A percentile compares a stretch with the other conserved stretches of the same genome.
Evolutionary conservation across 2,113 vertebrate species (phyloP).

Genomic region (Hepsetus odoe): DNA sequence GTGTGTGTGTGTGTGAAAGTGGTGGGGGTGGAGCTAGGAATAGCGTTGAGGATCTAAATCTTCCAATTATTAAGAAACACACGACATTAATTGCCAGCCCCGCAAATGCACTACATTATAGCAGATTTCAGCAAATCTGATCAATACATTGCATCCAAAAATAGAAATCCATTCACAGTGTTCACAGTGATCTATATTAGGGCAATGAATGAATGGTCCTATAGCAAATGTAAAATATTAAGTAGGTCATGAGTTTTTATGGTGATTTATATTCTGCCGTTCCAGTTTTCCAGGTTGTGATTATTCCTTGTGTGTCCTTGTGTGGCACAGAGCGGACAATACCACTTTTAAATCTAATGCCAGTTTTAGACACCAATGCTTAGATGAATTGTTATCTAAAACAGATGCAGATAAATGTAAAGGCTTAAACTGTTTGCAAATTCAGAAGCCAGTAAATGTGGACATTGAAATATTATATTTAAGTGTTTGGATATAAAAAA

Average conservation of each 20-base stretch:
- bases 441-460: too few relatives aligned
- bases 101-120: neutral
- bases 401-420: too few relatives aligned
- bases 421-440: too few relatives aligned
- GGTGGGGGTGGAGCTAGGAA: constrained; percentile 44
- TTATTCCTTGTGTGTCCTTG: too few relatives aligned
- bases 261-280: neutral
- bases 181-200: neutral
- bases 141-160: neutral
- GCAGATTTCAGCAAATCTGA: neutral
- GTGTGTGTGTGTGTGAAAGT: constrained; percentile 20
- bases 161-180: neutral
- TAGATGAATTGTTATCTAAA: too few relatives aligned
- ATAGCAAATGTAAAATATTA: neutral
- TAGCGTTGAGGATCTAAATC: constrained; percentile 22
- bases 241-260: neutral
- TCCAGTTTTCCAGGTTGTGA: too few relatives aligned
- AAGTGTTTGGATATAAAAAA: too few relatives aligned
- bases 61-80: constrained; percentile 20
- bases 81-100: neutral
- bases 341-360: too few relatives aligned
- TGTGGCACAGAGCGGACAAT: too few relatives aligned
- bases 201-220: neutral
- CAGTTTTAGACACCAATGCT: too few relatives aligned
- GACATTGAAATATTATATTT: too few relatives aligned